A percentile compares a stretch with the other conserved stretches of the same genome.
Evolutionary conservation across 2,888 invertebrate genomes (phyloP).

Genomic region (Atrina japonica): DNA sequence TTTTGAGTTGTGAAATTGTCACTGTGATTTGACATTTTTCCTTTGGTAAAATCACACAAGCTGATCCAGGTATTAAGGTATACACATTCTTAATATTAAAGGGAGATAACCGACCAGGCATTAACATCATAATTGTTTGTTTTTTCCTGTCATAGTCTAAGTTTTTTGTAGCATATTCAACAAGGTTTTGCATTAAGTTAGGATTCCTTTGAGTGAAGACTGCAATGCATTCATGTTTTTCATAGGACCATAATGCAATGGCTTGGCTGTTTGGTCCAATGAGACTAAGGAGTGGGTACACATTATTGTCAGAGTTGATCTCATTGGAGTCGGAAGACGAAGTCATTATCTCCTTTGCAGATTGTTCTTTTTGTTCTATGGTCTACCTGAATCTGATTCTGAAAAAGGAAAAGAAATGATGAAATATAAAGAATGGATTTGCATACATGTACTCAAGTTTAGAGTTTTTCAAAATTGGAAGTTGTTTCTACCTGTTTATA

Average conservation of each 20-base stretch:
- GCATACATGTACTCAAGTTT: too few species aligned
- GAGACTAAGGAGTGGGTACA: constrained; percentile 53
- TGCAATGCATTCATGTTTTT: constrained; percentile 60
- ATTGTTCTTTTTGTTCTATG: too few species aligned
- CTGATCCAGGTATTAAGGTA: constrained; percentile 60
- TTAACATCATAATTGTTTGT: constrained; percentile 65
- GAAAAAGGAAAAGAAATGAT: too few species aligned
- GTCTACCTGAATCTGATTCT: too few species aligned
- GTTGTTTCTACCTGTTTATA: too few species aligned
- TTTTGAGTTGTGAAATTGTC: constrained; percentile 65
- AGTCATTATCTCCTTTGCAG: too few species aligned
- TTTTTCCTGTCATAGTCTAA: constrained; percentile 60
- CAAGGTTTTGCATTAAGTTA: constrained; percentile 58
- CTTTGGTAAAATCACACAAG: constrained; percentile 66
- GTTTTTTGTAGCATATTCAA: constrained; percentile 62
- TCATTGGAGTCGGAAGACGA: constrained; percentile 51
- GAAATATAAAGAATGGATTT: too few species aligned
- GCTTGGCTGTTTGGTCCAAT: constrained; percentile 58
- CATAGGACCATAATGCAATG: constrained; percentile 68
- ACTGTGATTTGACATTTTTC: constrained; percentile 54
- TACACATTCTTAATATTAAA: constrained; percentile 60
- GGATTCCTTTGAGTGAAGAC: constrained; percentile 65
- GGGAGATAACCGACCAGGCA: constrained; percentile 62
- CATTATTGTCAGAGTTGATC: constrained; percentile 38
- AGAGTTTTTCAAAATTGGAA: too few species aligned